These are phyloP conservation scores for Eristalis intricaria DNA, from an alignment of 2,888 invertebrate species.

Conservation along the genomic window DNA sequence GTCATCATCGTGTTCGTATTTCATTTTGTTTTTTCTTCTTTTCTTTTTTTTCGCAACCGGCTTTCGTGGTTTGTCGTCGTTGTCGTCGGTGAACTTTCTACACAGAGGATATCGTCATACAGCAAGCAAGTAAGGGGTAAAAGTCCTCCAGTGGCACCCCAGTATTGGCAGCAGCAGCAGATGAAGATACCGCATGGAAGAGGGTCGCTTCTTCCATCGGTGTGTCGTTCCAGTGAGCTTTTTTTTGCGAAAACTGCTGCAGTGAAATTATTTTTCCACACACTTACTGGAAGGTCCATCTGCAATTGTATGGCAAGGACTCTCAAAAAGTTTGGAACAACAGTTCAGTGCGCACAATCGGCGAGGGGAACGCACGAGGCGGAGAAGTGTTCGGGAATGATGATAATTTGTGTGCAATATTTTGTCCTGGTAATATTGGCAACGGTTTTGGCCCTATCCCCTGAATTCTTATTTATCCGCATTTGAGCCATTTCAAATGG, in stretches of 20 bases:
- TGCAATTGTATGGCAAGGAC: slow-evolving; percentile 66
- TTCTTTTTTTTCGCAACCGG: slow-evolving; percentile 51
- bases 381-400: neutral
- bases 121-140: slow-evolving; percentile 53
- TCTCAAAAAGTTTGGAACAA: slow-evolving; percentile 54
- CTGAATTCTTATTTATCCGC: slow-evolving; percentile 29
- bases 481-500: slow-evolving; percentile 44
- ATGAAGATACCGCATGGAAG: slow-evolving; percentile 52
- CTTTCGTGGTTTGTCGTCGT: slow-evolving; percentile 31
- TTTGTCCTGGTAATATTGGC: slow-evolving; percentile 54
- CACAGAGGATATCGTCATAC: slow-evolving; percentile 41
- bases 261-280: slow-evolving; percentile 69
- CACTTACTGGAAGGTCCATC: slow-evolving; percentile 60
- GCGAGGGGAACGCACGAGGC: neutral
- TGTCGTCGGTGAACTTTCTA: slow-evolving; percentile 46
- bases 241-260: slow-evolving; percentile 61
- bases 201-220: slow-evolving; percentile 15
- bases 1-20: slow-evolving; percentile 56
- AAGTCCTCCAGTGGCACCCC: slow-evolving; percentile 36
- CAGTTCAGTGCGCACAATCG: slow-evolving; percentile 3
- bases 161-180: slow-evolving; percentile 4
- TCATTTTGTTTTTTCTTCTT: neutral
- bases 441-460: slow-evolving; percentile 19
- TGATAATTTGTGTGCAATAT: slow-evolving; percentile 3
- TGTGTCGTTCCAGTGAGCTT: slow-evolving; percentile 48